Base-by-base conservation (phyloP, 92 coral and sea anemone species). In the Epizoanthus scotinus region DNA sequence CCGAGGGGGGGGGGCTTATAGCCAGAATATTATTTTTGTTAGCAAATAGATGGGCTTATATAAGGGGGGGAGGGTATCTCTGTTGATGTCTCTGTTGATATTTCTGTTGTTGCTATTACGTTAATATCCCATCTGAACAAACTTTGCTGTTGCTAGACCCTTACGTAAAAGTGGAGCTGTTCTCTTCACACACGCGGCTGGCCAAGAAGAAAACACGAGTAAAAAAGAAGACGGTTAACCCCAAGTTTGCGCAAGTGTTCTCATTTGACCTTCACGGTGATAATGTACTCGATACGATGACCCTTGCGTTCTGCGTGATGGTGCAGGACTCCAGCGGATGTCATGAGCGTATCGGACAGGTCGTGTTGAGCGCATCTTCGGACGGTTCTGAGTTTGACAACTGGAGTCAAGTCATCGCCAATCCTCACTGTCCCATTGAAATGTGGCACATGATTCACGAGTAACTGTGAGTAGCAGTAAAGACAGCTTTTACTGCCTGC, bases 361-460 rank as follows among this genome's bases (percentile, higher is more conserved):
- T 96, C 5, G 99, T 96, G 42, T 84, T 96, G 13, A 96, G 99
- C 59, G 92, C 95, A 13, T 90, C 99, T 8, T 86, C 98, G 10
- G 98, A 87, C 81, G 99, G 99, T 8, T 90, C 99, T 28, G 99
- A 94, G 70, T 93, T 92, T 67, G 98, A 91, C 50, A 97, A 96
- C 88, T 96, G 99, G 99, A 94, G 95, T 40, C 98, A 96, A 74
- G 99, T 96, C 50, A 91, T 96, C 19, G 91, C 94, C 15, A 96
- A 96, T 81, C 99, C 99, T 34, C 99, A 96, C 65, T 91, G 95
- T 83, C 99, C 99, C 13, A 93, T 96, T 24, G 99, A 96, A 78
- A 96, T 86, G 85, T 96, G 99, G 99, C 99, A 96, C 68, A 91
- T 96, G 99, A 96, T 96, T 62, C 97, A 96, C 61, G 99, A 96